These are phyloP conservation scores for Porphyrio hochstetteri DNA, from an alignment of 2,113 vertebrate species.

Conservation along the genomic window DNA sequence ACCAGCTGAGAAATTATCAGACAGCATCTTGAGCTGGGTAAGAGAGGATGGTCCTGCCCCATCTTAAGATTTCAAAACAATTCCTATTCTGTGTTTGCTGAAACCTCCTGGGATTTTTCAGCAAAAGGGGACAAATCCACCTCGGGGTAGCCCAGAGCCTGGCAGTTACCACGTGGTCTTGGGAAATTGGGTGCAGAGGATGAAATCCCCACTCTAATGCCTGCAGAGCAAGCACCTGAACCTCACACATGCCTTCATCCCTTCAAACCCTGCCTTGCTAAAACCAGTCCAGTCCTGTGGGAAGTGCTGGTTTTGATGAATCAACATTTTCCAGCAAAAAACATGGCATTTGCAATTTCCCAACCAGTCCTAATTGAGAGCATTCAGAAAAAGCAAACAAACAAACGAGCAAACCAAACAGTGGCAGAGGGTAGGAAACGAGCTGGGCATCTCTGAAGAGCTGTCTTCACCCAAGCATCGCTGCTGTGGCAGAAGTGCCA, in stretches of 20 bases:
- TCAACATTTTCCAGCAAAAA: conserved; percentile 54
- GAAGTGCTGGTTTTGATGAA: conserved; percentile 32
- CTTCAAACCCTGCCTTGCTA: background rate
- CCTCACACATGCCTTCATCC: background rate
- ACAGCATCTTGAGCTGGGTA: background rate
- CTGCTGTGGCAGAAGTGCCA: background rate
- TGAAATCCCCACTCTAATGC: background rate
- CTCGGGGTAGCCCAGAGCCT: background rate
- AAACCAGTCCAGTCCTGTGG: background rate
- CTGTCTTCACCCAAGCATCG: background rate
- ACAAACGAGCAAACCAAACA: conserved; percentile 38
- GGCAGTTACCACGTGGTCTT: background rate
- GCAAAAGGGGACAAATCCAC: background rate
- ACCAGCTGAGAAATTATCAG: background rate
- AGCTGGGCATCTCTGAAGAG: background rate
- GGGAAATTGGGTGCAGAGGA: background rate
- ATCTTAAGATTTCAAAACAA: background rate
- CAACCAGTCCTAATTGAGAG: conserved; percentile 46
- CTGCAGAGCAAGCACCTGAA: background rate
- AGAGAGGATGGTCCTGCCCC: background rate
- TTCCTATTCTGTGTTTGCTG: background rate
- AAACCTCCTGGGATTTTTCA: background rate
- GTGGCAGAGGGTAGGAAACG: conserved; percentile 9
- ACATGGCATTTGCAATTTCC: conserved; percentile 36
- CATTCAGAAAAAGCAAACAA: conserved; percentile 59